Evolutionary conservation across 2,797 vertebrate genomes (phyloP), one percentile per base, ranked within the genome.

Genomic region (Lepus oiostolus): DNA sequence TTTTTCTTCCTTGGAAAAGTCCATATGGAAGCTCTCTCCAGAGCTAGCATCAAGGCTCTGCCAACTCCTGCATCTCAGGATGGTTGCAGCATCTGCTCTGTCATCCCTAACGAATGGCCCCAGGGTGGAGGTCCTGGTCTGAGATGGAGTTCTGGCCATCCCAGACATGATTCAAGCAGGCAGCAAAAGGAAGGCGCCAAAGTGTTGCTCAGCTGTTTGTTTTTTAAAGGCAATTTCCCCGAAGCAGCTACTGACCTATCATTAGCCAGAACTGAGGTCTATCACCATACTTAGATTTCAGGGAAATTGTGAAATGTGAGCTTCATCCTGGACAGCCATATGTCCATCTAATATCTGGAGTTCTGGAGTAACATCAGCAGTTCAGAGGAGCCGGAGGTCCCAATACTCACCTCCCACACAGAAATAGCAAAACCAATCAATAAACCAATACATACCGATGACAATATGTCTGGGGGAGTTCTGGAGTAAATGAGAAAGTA

Each of bases 221-320:
- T 82, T 28, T 85, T 86, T n/a, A 67, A 77, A 67, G 52, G 17
- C 82, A 77, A 3, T 2, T 74, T 82, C 65, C 75, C 58, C 80
- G 81, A 92, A 93, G 28, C 54, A 83, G 21, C 47, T 75, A 54
- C 4, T 52, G 63, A 17, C 3, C 6, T 52, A 85, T n/a, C 21
- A 54, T 42, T 84, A 68, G n/a, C n/a, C 7, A 35, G 30, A 76
- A 91, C 28, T 88, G 85, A 24, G 28, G 50, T 28, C 30, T 22
- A 32, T 26, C 1, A 2, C 17, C 47, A 47, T 30, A 24, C 14
- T 19, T 70, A 82, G 14, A 38, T 85, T 63, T 74, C 35, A 80
- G 67, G 28, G 60, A 93, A 88, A 91, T 71, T 68, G 70, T 28
- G 9, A 92, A 80, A 77, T 60, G 63, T 32, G 62, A 24, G 80